Evolutionary conservation across 2,888 invertebrate species (phyloP).

Genomic region (Drosophila pegasa): DNA sequence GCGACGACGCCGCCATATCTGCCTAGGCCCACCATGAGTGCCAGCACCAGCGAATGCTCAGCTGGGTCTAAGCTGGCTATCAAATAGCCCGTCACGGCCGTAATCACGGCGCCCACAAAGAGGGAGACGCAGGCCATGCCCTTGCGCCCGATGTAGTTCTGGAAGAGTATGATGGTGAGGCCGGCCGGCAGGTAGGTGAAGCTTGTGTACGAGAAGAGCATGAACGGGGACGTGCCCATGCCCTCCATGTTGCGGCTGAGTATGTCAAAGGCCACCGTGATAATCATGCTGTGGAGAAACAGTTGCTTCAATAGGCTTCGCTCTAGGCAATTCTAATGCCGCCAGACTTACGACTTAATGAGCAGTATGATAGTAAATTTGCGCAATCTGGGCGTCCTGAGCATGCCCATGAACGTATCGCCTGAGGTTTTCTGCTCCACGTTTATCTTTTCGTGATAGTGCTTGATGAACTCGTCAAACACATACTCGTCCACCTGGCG

Average conservation of each 20-base stretch:
- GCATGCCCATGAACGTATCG: constrained; percentile 85
- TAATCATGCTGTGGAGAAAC: constrained; percentile 85
- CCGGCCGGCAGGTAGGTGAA: constrained; percentile 86
- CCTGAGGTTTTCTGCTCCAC: constrained; percentile 50
- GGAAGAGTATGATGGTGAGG: constrained; percentile 81
- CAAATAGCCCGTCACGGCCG: constrained; percentile 85
- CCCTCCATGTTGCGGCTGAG: constrained; percentile 87
- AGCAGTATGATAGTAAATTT: constrained; percentile 86
- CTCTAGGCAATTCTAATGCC: background rate
- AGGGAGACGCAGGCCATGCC: constrained; percentile 86
- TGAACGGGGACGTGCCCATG: constrained; percentile 86
- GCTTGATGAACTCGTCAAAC: constrained; percentile 84
- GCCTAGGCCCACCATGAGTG: constrained; percentile 85
- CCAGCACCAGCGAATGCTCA: constrained; percentile 82
- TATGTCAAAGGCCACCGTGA: constrained; percentile 87
- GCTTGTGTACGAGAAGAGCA: constrained; percentile 86
- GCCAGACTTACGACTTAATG: constrained; percentile 86
- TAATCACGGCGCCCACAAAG: constrained; percentile 86
- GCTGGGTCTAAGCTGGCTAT: constrained; percentile 80
- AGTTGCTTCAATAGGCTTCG: background rate
- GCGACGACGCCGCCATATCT: constrained; percentile 87
- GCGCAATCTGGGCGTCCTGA: constrained; percentile 86
- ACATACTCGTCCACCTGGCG: constrained; percentile 83
- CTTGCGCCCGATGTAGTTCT: constrained; percentile 85
- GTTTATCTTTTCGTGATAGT: constrained; percentile 67